Base-by-base conservation (phyloP, 2,888 invertebrate species). In the Hypercompe scribonia region DNA sequence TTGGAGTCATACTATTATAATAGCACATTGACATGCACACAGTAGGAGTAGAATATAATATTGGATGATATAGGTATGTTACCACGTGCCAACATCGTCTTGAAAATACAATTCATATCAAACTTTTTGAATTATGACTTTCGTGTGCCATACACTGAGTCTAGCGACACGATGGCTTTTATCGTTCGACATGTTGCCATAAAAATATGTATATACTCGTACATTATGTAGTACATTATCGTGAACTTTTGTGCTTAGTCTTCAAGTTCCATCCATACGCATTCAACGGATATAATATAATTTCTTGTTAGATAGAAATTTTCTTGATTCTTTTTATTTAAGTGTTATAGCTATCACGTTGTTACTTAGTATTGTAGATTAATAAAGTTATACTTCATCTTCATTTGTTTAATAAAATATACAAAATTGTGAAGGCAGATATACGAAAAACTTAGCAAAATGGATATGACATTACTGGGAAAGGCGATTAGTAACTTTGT, bases 401-500 rank as follows among this genome's bases (percentile, higher is more conserved):
- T 68, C 10, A 78, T 78, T 36, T 24, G 68, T 2, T 74, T 69
- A 65, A 71, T 76, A 75, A 74, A 76, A 63, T 68, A 34, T 71
- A 28, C 36, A 65, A 71, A 71, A 71, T 72, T 73, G 70, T 71
- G 66, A 28, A 61, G 65, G 75, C 68, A 33, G 70, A 74, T 65
- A 42, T 61, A 77, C 65, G 73, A 75, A 70, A 74, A 70, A 74
- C 18, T 63, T 67, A 69, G 4, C 39, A 84, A 84, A 64, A 95
- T 95, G 95, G 95, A 95, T 91, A 83, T 95, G 68, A 89, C 91
- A 31, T 86, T 94, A 73, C 89, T 95, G 81, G 94, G 94, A 69
- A 92, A 89, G 85, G 90, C 90, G 75, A 93, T 95, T 75, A 94
- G 90, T 85, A 95, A 92, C 79, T 94, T 95, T 84, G 95, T 95